Conservation (phyloP, 2,797 vertebrate genomes). For the Protonibea diacanthus region DNA sequence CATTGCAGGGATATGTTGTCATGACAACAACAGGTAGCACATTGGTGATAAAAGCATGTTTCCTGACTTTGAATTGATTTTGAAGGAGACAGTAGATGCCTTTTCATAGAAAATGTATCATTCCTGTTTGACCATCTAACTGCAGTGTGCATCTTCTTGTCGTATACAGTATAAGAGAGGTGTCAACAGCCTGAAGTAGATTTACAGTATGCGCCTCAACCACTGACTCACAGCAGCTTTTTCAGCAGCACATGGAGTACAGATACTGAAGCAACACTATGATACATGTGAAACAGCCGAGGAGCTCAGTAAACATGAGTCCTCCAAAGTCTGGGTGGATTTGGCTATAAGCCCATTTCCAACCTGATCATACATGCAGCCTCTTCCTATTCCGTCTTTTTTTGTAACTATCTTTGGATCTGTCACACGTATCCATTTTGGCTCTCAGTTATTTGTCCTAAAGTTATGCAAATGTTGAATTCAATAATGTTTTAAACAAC, state of each 20-base stretch:
- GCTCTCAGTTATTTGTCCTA: neutral
- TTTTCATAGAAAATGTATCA: slow-evolving; percentile 11
- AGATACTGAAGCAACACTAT: slow-evolving; percentile 8
- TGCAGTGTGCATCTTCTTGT: slow-evolving; percentile 6
- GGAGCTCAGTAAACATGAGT: slow-evolving; percentile 2
- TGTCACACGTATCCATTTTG: neutral
- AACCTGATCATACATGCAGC: slow-evolving; percentile 4
- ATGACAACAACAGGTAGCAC: slow-evolving; percentile 76
- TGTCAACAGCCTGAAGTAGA: slow-evolving; percentile 11
- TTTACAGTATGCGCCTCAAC: slow-evolving; percentile 3
- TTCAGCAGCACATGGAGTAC: slow-evolving; percentile 10
- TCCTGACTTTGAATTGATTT: neutral
- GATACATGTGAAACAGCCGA: slow-evolving; percentile 2
- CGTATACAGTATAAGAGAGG: neutral
- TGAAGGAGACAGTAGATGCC: neutral
- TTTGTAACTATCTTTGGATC: slow-evolving; percentile 24
- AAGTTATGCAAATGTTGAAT: slow-evolving; percentile 2
- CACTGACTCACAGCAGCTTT: slow-evolving; percentile 12
- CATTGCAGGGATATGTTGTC: slow-evolving; percentile 63
- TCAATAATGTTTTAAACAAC: neutral
- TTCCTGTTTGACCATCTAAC: neutral
- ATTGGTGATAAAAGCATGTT: slow-evolving; percentile 42
- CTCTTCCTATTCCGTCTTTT: slow-evolving; percentile 4
- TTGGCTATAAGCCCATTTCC: neutral
- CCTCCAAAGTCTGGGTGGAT: slow-evolving; percentile 13